Percentiles rank a stretch among this genome's conserved stretches.
Evolutionary conservation across 2,888 invertebrate genomes (phyloP).

Genomic region (Dascillus cervinus): DNA sequence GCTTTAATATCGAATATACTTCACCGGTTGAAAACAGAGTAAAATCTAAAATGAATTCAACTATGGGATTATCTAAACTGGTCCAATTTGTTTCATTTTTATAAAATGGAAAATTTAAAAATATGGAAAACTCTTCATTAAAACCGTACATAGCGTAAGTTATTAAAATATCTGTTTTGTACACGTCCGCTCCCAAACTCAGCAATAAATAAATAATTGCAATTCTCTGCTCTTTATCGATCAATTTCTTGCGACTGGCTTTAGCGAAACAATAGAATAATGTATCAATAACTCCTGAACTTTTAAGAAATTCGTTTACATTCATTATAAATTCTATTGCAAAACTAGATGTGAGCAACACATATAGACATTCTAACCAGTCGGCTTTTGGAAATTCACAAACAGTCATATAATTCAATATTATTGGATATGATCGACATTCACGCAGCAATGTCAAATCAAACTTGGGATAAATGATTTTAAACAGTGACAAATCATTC

Average conservation of each 20-base stretch:
- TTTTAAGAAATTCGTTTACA: no score
- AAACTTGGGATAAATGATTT: slow-evolving; percentile 6
- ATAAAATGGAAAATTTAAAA: no score
- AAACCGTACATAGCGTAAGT: slow-evolving; percentile 60
- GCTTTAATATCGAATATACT: no score
- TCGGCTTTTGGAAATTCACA: slow-evolving; percentile 1
- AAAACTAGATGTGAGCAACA: slow-evolving; percentile 3
- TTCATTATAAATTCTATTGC: slow-evolving; percentile 3
- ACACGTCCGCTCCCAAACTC: slow-evolving; percentile 3
- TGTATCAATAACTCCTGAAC: no score
- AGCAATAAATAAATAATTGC: slow-evolving; percentile 1
- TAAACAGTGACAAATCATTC: no score
- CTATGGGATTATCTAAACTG: no score
- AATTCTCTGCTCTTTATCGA: slow-evolving; percentile 1
- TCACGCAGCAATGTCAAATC: not conserved
- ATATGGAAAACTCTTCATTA: slow-evolving; percentile 76
- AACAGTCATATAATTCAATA: slow-evolving; percentile 1
- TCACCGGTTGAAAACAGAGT: no score
- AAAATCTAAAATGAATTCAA: no score
- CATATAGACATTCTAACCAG: slow-evolving; percentile 7
- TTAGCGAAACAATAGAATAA: no score
- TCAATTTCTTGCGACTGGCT: no score
- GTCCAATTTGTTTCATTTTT: no score
- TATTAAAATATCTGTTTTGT: slow-evolving; percentile 61
- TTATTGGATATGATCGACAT: slow-evolving; percentile 1